Percentiles rank a stretch among this genome's conserved stretches.
Evolutionary conservation across 2,888 invertebrate species (phyloP).

Genomic region (Stegophylla sp.): DNA sequence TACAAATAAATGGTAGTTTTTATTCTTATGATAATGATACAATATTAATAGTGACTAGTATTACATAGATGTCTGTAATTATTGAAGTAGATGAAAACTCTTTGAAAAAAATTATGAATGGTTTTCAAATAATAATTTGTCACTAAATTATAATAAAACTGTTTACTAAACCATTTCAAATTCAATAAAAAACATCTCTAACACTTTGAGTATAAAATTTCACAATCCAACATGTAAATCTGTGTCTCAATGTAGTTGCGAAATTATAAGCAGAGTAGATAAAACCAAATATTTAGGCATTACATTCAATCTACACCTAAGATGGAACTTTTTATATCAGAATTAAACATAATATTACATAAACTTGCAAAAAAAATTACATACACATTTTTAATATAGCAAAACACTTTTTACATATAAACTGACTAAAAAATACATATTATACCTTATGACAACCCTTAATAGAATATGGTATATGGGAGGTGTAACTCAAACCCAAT

Average conservation of each 20-base stretch:
- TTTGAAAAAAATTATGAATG: too few relatives aligned
- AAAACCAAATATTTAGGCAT: not conserved
- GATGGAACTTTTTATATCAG: not conserved
- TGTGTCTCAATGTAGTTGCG: not conserved
- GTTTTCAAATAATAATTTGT: not conserved
- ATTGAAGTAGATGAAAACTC: too few relatives aligned
- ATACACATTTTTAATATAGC: constrained; percentile 7
- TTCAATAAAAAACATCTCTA: not conserved
- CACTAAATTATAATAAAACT: constrained; percentile 3
- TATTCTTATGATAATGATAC: too few relatives aligned
- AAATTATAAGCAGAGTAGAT: not conserved
- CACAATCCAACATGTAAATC: not conserved
- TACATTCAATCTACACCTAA: not conserved
- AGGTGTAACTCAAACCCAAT: not conserved
- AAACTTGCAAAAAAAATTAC: too few relatives aligned
- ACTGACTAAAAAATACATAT: constrained; percentile 19
- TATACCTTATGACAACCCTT: not conserved
- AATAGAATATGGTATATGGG: not conserved
- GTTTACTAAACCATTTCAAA: not conserved
- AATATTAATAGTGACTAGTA: too few relatives aligned
- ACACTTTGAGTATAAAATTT: not conserved
- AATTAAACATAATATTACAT: not conserved
- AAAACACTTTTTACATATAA: too few relatives aligned
- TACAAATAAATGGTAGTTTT: too few relatives aligned
- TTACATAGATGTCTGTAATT: too few relatives aligned